Conservation (phyloP, 2,888 invertebrate genomes). For the Hydropsyche betteni region DNA sequence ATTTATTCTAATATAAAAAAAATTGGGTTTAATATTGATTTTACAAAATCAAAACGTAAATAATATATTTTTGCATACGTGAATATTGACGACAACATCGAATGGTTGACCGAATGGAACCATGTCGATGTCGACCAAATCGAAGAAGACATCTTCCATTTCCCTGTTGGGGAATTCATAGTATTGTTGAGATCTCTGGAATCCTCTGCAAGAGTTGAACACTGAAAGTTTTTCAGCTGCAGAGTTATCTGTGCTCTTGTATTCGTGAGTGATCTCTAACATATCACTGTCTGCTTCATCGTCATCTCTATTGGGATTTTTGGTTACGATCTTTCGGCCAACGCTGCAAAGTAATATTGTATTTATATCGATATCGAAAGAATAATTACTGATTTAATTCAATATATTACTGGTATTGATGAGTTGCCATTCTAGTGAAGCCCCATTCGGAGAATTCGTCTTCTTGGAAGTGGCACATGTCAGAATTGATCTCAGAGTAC, state of each 20-base stretch:
- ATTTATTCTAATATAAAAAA: slow-evolving; percentile 64
- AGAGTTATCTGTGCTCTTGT: slow-evolving; percentile 71
- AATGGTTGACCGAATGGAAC: slow-evolving; percentile 74
- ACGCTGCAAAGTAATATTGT: slow-evolving; percentile 62
- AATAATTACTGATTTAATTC: not conserved
- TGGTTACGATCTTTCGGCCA: slow-evolving; percentile 74
- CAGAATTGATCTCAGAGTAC: slow-evolving; percentile 81
- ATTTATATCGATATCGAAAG: not conserved
- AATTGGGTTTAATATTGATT: not conserved
- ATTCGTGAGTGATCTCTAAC: slow-evolving; percentile 72
- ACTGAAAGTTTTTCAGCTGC: slow-evolving; percentile 73
- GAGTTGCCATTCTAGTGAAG: slow-evolving; percentile 71
- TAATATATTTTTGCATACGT: slow-evolving; percentile 55
- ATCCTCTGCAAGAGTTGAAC: slow-evolving; percentile 73
- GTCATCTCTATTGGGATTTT: slow-evolving; percentile 69
- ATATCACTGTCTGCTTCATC: slow-evolving; percentile 72
- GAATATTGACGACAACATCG: slow-evolving; percentile 72
- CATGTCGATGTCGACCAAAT: slow-evolving; percentile 72
- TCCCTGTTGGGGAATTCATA: slow-evolving; percentile 69
- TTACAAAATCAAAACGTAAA: not conserved
- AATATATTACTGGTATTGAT: slow-evolving; percentile 71
- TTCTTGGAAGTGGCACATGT: slow-evolving; percentile 77
- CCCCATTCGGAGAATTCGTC: slow-evolving; percentile 75
- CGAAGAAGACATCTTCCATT: slow-evolving; percentile 71
- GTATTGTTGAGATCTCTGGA: slow-evolving; percentile 69